These are phyloP conservation scores for Poecilia picta DNA, from an alignment of 2,797 vertebrate genomes.

Conservation along the genomic window DNA sequence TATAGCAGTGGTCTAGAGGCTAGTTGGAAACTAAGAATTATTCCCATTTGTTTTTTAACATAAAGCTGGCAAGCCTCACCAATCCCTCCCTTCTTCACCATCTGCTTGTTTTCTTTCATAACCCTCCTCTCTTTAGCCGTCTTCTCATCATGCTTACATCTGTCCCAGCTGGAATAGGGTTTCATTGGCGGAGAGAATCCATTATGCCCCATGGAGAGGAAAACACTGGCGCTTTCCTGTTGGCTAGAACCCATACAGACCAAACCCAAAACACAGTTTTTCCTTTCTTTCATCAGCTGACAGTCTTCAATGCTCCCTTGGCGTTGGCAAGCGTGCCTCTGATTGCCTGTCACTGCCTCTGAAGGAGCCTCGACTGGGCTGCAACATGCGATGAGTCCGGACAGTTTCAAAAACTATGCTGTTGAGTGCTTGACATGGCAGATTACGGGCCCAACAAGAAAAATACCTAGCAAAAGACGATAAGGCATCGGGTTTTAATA, in stretches of 20 bases:
- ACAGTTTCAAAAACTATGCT: slow-evolving; percentile 55
- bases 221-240: slow-evolving; percentile 77
- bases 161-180: slow-evolving; percentile 71
- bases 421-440: slow-evolving; percentile 67
- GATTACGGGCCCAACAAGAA: slow-evolving; percentile 54
- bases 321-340: slow-evolving; percentile 59
- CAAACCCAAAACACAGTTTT: slow-evolving; percentile 72
- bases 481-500: slow-evolving; percentile 62
- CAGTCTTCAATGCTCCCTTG: slow-evolving; percentile 66
- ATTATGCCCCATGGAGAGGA: slow-evolving; percentile 76
- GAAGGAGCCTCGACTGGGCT: slow-evolving; percentile 41
- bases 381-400: slow-evolving; percentile 60
- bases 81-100: slow-evolving; percentile 36
- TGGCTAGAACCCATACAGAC: slow-evolving; percentile 54
- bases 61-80: slow-evolving; percentile 35
- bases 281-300: slow-evolving; percentile 79
- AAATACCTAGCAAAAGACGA: slow-evolving; percentile 53
- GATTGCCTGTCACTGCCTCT: slow-evolving; percentile 71
- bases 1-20: slow-evolving; percentile 47
- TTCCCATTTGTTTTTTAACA: slow-evolving; percentile 31
- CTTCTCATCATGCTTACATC: slow-evolving; percentile 56
- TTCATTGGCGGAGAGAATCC: slow-evolving; percentile 83
- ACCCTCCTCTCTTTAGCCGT: slow-evolving; percentile 38
- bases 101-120: slow-evolving; percentile 55
- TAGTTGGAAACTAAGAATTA: slow-evolving; percentile 56